phyloP scores from a whole-genome alignment of 2,113 vertebrate genomes.

The Misgurnus anguillicaudatus region DNA sequence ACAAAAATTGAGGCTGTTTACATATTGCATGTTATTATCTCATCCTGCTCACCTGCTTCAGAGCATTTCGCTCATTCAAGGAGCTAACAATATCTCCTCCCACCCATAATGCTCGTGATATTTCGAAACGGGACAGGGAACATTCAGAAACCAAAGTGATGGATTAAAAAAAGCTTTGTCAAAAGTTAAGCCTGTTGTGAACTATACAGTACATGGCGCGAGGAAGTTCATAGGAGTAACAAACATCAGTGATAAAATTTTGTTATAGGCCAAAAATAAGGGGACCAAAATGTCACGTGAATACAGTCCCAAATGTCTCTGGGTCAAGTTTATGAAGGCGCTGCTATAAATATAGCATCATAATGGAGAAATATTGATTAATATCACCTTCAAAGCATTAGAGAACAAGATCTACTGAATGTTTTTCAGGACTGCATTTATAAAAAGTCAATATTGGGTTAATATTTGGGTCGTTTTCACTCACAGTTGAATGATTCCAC shows the following conservation, averaged over 20 bases:
- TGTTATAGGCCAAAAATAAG: neutral
- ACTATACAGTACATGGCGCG: neutral
- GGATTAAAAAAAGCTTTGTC: neutral
- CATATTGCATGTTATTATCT: constrained; percentile 16
- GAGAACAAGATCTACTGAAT: neutral
- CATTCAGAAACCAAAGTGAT: neutral
- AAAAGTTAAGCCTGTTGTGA: neutral
- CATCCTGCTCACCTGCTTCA: constrained; percentile 20
- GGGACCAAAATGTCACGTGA: neutral
- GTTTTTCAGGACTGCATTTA: constrained; percentile 12
- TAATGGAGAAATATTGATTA: constrained; percentile 10
- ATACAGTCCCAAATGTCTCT: neutral
- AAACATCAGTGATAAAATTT: neutral
- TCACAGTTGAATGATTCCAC: no score
- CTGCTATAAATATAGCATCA: constrained; percentile 1
- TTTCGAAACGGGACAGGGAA: neutral
- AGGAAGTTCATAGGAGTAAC: neutral
- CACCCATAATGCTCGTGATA: constrained; percentile 1
- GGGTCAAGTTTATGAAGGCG: neutral
- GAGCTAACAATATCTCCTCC: constrained; percentile 16
- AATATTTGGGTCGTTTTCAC: no score
- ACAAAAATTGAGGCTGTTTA: constrained; percentile 19
- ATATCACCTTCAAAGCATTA: constrained; percentile 5
- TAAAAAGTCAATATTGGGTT: neutral
- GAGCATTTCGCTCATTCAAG: constrained; percentile 3